Conservation (phyloP, 2,888 invertebrate species). For the Drosophila anomalata region DNA sequence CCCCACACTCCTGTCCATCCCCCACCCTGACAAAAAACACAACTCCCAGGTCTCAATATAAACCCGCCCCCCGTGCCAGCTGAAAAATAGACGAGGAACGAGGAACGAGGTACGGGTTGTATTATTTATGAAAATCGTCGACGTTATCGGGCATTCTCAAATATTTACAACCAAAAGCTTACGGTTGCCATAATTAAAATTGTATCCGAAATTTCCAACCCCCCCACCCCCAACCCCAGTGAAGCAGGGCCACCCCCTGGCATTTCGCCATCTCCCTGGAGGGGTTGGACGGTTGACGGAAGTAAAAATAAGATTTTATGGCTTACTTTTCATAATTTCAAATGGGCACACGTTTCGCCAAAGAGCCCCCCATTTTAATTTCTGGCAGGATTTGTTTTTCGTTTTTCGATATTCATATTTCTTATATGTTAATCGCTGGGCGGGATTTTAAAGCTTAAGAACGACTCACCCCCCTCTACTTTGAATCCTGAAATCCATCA, state of each 20-base stretch:
- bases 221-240: constrained; percentile 26
- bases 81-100: constrained; percentile 45
- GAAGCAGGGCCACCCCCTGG: constrained; percentile 20
- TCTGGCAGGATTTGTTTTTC: background rate
- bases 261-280: background rate
- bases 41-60: background rate
- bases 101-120: constrained; percentile 35
- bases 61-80: background rate
- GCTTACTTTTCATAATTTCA: constrained; percentile 81
- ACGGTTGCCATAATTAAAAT: constrained; percentile 83
- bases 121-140: constrained; percentile 83
- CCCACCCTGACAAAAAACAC: background rate
- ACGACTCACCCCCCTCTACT: constrained; percentile 24
- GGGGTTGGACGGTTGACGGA: constrained; percentile 29
- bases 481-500: constrained; percentile 62
- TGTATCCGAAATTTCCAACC: constrained; percentile 81
- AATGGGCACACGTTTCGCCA: constrained; percentile 45
- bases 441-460: constrained; percentile 47
- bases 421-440: constrained; percentile 57
- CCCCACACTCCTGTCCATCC: background rate
- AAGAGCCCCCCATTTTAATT: background rate
- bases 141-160: constrained; percentile 81
- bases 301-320: constrained; percentile 80
- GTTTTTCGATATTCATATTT: background rate
- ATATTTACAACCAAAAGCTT: constrained; percentile 83